These are phyloP conservation scores for Lutraria lutraria DNA, from an alignment of 2,888 invertebrate species.

Conservation along the genomic window DNA sequence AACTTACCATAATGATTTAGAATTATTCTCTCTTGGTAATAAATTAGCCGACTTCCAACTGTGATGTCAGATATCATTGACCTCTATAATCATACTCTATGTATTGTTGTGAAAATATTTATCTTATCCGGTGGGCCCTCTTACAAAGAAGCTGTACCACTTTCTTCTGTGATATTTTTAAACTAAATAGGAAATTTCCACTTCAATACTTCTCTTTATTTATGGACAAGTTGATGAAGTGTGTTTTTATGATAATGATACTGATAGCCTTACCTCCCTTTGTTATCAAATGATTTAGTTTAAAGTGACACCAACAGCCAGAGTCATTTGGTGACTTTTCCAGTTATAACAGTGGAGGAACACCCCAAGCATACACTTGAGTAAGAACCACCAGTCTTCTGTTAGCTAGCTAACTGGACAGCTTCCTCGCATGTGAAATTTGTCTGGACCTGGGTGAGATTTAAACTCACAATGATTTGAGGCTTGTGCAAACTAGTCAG, in stretches of 20 bases:
- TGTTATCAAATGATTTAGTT: not conserved
- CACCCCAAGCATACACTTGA: too few relatives aligned
- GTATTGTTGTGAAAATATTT: slow-evolving; percentile 19
- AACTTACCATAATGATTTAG: not conserved
- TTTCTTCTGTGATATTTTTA: not conserved
- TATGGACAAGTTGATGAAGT: not conserved
- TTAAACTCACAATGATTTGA: too few relatives aligned
- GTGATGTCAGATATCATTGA: not conserved
- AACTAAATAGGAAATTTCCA: slow-evolving; percentile 1
- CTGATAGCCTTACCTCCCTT: not conserved
- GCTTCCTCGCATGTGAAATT: too few relatives aligned
- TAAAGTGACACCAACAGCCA: not conserved
- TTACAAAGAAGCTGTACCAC: not conserved
- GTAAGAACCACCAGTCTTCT: too few relatives aligned
- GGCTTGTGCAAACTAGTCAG: too few relatives aligned
- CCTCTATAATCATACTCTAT: not conserved
- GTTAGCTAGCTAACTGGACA: too few relatives aligned
- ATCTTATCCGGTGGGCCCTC: not conserved
- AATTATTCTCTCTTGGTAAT: not conserved
- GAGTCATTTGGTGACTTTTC: not conserved
- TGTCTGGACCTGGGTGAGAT: too few relatives aligned
- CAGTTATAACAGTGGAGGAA: not conserved
- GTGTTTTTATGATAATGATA: not conserved
- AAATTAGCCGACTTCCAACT: not conserved
- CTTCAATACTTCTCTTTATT: not conserved